Evolutionary conservation across 2,113 vertebrate species (phyloP).

Genomic region (Centrocercus urophasianus): DNA sequence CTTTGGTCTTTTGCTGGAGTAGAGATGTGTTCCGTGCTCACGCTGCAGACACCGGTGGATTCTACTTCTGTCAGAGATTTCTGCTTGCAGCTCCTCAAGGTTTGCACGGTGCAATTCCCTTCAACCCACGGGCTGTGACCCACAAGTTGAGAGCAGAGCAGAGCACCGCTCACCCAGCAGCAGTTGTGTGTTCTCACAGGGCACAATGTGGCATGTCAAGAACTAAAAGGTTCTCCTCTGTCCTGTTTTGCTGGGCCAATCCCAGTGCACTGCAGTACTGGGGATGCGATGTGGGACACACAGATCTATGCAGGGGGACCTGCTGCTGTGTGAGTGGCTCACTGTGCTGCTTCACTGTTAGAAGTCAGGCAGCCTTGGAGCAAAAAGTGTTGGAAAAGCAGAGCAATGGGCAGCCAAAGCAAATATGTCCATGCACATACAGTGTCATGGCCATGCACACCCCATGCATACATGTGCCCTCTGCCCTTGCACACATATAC

Average conservation of each 20-base stretch:
- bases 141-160: background rate
- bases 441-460: background rate
- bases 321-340: too few species aligned
- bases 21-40: fast-evolving
- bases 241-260: background rate
- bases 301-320: background rate
- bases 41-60: background rate
- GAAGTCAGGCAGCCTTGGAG: background rate
- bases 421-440: background rate
- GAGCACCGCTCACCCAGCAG: background rate
- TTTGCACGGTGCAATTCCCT: background rate
- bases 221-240: background rate
- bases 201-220: background rate
- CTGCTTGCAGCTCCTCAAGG: fast-evolving
- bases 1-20: background rate
- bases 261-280: background rate
- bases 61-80: background rate
- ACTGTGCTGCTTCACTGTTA: background rate
- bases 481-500: too few species aligned
- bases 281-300: fast-evolving
- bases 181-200: background rate
- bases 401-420: background rate
- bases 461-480: too few species aligned
- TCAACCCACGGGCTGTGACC: background rate
- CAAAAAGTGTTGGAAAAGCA: background rate